These are phyloP conservation scores for Stenodema calcarata DNA, from an alignment of 2,888 invertebrate species.

Conservation along the genomic window DNA sequence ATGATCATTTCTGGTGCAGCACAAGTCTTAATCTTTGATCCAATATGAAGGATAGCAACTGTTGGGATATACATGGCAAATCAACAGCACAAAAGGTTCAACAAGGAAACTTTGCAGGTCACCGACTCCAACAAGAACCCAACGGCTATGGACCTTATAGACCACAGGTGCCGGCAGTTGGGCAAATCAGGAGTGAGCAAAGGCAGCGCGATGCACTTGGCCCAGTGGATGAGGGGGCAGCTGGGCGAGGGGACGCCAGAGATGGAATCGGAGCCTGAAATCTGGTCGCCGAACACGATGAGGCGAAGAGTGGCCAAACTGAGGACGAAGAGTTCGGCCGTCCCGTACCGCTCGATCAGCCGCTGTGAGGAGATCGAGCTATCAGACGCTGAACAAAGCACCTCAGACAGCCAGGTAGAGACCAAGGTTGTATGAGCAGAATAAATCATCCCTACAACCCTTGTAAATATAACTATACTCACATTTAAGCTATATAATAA, in stretches of 20 bases:
- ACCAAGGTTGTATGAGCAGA: slow-evolving; percentile 36
- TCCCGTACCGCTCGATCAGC: slow-evolving; percentile 63
- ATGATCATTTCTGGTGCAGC: neutral
- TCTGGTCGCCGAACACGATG: slow-evolving; percentile 72
- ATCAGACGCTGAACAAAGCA: slow-evolving; percentile 68
- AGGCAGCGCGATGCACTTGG: slow-evolving; percentile 76
- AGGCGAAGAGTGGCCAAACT: slow-evolving; percentile 48
- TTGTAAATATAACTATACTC: too few relatives aligned
- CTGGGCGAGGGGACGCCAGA: slow-evolving; percentile 64
- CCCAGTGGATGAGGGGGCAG: slow-evolving; percentile 82
- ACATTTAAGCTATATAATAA: too few relatives aligned
- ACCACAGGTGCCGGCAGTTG: slow-evolving; percentile 70
- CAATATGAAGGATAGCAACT: neutral
- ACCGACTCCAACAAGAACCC: slow-evolving; percentile 21
- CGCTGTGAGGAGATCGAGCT: slow-evolving; percentile 60
- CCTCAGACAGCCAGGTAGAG: slow-evolving; percentile 78
- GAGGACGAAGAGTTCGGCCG: slow-evolving; percentile 33
- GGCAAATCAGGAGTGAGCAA: slow-evolving; percentile 71
- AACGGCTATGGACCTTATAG: slow-evolving; percentile 66
- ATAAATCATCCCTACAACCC: neutral
- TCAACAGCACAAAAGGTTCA: neutral
- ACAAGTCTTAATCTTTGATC: neutral
- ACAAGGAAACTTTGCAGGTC: slow-evolving; percentile 19
- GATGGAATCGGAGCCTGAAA: slow-evolving; percentile 68
- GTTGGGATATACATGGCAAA: neutral